These are phyloP conservation scores for Corydoras sp. DNA, from an alignment of 2,113 vertebrate species.

Conservation along the genomic window DNA sequence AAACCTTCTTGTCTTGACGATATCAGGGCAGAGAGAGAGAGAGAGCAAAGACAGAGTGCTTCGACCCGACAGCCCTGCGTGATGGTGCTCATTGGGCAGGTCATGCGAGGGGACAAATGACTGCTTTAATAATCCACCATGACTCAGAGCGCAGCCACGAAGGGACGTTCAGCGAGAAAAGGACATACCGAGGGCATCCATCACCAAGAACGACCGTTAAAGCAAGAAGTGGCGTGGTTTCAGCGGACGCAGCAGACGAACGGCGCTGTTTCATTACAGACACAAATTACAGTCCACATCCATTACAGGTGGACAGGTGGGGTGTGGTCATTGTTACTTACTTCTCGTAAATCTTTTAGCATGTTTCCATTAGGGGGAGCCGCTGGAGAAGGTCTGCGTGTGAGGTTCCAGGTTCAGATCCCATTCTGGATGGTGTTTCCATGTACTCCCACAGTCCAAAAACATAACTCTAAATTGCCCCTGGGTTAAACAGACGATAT, in stretches of 20 bases:
- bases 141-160: constrained; percentile 30
- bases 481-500: no score
- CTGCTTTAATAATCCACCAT: constrained; percentile 41
- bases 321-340: no score
- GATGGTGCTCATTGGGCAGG: neutral
- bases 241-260: neutral
- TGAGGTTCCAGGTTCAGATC: no score
- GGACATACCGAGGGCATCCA: constrained; percentile 26
- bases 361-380: no score
- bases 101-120: constrained; percentile 30
- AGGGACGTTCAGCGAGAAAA: constrained; percentile 37
- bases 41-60: constrained; percentile 9
- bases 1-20: constrained; percentile 46
- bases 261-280: no score
- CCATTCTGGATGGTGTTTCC: no score
- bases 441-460: no score
- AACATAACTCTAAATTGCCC: no score
- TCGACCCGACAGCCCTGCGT: constrained; percentile 8
- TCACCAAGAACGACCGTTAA: constrained; percentile 10
- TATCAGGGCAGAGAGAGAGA: constrained; percentile 33
- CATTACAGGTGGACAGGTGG: no score
- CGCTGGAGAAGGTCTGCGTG: no score
- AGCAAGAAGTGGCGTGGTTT: neutral
- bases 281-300: no score
- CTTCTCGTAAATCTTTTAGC: no score